A percentile compares a stretch with the other conserved stretches of the same genome.
Evolutionary conservation across 2,797 vertebrate species (phyloP).

Genomic region (Brachyalestes nurse): DNA sequence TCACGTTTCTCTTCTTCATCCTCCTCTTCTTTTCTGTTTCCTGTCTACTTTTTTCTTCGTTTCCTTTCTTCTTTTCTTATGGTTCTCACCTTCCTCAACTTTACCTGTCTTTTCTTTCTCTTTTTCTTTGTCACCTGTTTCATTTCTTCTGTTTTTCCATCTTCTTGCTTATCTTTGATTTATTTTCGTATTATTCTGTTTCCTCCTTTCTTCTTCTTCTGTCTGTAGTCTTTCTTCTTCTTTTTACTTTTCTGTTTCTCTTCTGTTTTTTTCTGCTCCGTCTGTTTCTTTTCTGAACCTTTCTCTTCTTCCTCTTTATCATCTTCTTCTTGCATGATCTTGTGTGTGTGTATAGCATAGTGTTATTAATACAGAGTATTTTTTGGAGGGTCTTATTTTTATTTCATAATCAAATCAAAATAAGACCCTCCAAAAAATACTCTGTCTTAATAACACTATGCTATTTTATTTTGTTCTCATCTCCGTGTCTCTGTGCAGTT

Average conservation of each 20-base stretch:
- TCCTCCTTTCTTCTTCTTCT: neutral
- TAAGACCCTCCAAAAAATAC: too few species aligned
- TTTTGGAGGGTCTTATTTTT: too few species aligned
- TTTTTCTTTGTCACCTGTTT: neutral
- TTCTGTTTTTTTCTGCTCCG: neutral
- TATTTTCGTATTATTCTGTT: neutral
- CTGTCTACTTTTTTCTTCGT: neutral
- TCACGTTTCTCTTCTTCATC: neutral
- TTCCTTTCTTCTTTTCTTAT: neutral
- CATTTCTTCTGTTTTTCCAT: neutral
- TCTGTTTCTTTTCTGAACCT: neutral
- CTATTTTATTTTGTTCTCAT: too few species aligned
- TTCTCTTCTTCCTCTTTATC: too few species aligned
- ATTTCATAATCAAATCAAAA: too few species aligned
- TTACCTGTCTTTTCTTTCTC: neutral
- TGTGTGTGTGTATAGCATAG: too few species aligned
- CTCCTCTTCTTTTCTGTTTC: neutral
- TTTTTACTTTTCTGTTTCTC: neutral
- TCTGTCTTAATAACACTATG: too few species aligned
- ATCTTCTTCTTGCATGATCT: too few species aligned
- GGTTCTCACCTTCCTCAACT: neutral
- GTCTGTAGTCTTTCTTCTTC: neutral
- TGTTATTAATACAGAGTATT: too few species aligned
- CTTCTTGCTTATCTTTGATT: too few species aligned
- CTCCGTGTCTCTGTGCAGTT: too few species aligned